Base-by-base conservation (phyloP, 92 coral and sea anemone species). In the Epizoanthus stellaris region DNA sequence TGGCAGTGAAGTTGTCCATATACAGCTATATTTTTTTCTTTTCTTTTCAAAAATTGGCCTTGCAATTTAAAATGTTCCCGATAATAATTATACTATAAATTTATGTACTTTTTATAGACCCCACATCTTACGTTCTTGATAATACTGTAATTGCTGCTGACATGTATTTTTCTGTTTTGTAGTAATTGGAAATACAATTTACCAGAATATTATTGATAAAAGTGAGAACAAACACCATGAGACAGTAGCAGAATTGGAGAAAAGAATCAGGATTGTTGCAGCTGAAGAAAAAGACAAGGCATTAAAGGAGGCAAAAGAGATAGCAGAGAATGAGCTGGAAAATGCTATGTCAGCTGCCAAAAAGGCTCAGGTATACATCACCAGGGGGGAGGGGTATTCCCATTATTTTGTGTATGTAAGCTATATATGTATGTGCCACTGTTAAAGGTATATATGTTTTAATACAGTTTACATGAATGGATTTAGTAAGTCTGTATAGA, bases 311-410 rank as follows among this genome's bases (percentile, higher is more conserved):
- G 94, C 94, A 4, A 91, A 88, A 79, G 93, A 92, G 82, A 85
- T 82, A 13, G 96, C 97, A n/a, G 98, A 96, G 88, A 70, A 81
- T 59, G 98, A 96, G 68, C 86, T 94, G 69, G 94, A 91, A 66
- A 89, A 86, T 81, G 91, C 93, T 8, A 89, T 89, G 91, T 85
- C 86, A 43, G 89, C 94, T 89, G 98, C 98, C 1, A 96, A 91
- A 76, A 96, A 96, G 68, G 93, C 98, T 39, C 98, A 96, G 93
- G 99, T 96, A 68, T 64, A n/a, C n/a, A 2, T 49, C 56, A 47
- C 54, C 54, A 47, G 4, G 54, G 54, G 54, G 54, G 9, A 8
- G 54, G 5, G 52, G 6, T 3, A 45, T n/a, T n/a, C n/a, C n/a
- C n/a, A n/a, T n/a, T n/a, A n/a, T n/a, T n/a, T n/a, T n/a, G n/a